Evolutionary conservation across 1,140 invertebrate species (phyloP), one percentile per base, ranked within the genome.

Genomic region (Stratiolaelaps scimitus): DNA sequence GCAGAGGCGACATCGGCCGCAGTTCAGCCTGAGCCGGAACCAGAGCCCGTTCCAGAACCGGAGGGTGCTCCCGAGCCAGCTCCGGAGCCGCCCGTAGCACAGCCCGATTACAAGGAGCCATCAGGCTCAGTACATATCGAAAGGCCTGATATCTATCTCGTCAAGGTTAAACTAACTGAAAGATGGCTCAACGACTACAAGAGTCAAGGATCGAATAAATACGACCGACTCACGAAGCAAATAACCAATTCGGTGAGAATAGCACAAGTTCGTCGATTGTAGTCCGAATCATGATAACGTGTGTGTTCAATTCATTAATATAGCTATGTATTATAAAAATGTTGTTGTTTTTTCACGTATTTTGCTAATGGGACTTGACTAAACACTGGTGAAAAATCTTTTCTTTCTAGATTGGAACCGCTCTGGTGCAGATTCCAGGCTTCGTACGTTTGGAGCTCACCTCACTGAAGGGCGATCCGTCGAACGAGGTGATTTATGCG

Each of bases 211-310:
- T 60, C 53, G 4, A 60, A 60, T 23, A 60, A 60, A 60, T 60
- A 60, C 53, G 53, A 60, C 34, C 53, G 53, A 1, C 53, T 60
- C 53, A 60, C 53, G 53, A 60, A 60, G 34, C 53, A 60, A 26
- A 60, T 60, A 15, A 60, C 53, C 15, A 60, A 60, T 23, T 60
- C 53, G 53, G 53, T 60, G 2, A 60, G 53, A 6, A 10, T 10
- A n/a, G 34, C 34, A 40, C 10, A 10, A 40, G 5, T 10, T 40
- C 10, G 10, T 40, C n/a, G n/a, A 40, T 40, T 10, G 5, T 10
- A 40, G 34, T 40, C n/a, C n/a, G n/a, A n/a, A n/a, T n/a, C n/a
- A n/a, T n/a, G n/a, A n/a, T n/a, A n/a, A n/a, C n/a, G n/a, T n/a
- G n/a, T n/a, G n/a, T n/a, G n/a, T n/a, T n/a, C n/a, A n/a, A n/a